Evolutionary conservation across 2,888 invertebrate genomes (phyloP).

Genomic region (Atethmia centrago): DNA sequence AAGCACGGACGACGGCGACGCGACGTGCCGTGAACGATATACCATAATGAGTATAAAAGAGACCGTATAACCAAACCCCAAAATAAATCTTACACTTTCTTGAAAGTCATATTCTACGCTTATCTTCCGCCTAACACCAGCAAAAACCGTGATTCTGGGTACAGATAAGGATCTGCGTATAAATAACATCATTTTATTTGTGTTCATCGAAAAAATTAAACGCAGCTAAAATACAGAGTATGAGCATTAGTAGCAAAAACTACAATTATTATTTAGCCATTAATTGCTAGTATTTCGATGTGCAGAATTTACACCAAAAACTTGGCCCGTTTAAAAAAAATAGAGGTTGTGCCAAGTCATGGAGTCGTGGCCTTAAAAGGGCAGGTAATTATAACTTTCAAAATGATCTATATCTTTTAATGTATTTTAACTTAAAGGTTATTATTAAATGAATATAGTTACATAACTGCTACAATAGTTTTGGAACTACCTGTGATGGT

Average conservation of each 20-base stretch:
- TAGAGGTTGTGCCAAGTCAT: conserved; percentile 70
- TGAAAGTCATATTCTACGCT: conserved; percentile 45
- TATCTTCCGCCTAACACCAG: conserved; percentile 44
- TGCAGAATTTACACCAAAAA: conserved; percentile 69
- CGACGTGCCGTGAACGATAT: conserved; percentile 46
- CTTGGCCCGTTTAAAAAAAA: conserved; percentile 61
- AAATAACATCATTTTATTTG: conserved; percentile 49
- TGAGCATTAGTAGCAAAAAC: conserved; percentile 68
- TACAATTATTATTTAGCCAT: conserved; percentile 68
- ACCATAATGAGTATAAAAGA: conserved; percentile 14
- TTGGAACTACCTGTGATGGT: conserved; percentile 48
- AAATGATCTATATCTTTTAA: conserved; percentile 58
- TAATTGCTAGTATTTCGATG: conserved; percentile 75
- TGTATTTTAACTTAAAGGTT: conserved; percentile 46
- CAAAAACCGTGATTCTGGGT: conserved; percentile 54
- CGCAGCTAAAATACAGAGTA: conserved; percentile 29
- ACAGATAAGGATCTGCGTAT: conserved; percentile 51
- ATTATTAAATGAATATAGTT: conserved; percentile 10
- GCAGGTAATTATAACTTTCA: conserved; percentile 70
- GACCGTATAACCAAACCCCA: conserved; percentile 14
- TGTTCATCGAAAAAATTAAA: conserved; percentile 19
- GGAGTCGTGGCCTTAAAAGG: conserved; percentile 58
- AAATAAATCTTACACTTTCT: conserved; percentile 55
- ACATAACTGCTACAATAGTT: conserved; percentile 24
- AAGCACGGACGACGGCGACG: conserved; percentile 54